phyloP scores from a whole-genome alignment of 2,113 vertebrate genomes.

The Paradisaea rubra region DNA sequence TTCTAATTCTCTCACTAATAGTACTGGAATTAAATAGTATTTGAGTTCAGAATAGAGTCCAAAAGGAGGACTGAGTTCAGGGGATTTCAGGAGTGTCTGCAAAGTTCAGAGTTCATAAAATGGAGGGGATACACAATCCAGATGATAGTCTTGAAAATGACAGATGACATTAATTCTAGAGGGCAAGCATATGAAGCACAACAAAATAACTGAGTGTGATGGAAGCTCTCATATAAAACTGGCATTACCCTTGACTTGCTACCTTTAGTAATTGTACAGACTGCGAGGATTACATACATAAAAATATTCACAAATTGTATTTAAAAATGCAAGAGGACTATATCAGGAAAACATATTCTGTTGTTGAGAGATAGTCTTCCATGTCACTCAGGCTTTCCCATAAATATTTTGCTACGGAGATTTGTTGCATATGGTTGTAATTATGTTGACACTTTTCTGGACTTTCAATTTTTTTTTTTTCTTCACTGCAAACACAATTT shows the following conservation, averaged over 20 bases:
- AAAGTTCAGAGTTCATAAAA: background rate
- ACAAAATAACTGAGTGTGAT: background rate
- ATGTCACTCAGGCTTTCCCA: background rate
- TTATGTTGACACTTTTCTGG: background rate
- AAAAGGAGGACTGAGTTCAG: background rate
- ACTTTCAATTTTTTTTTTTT: background rate
- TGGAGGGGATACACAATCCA: background rate
- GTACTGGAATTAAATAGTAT: background rate
- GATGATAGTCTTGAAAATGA: background rate
- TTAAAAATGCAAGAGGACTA: background rate
- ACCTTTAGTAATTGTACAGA: background rate
- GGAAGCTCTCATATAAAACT: background rate
- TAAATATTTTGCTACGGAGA: background rate
- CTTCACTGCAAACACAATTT: background rate
- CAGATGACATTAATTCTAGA: background rate
- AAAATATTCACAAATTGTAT: background rate
- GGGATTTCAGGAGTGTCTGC: background rate
- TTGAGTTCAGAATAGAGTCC: background rate
- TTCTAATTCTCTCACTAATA: background rate
- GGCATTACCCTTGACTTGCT: background rate
- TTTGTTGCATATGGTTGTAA: background rate
- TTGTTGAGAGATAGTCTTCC: background rate
- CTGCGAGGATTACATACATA: background rate
- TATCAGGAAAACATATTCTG: background rate
- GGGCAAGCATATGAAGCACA: background rate